Percentiles rank a stretch among this genome's conserved stretches.
phyloP scores from a whole-genome alignment of 2,888 invertebrate genomes.

The Noctua comes region DNA sequence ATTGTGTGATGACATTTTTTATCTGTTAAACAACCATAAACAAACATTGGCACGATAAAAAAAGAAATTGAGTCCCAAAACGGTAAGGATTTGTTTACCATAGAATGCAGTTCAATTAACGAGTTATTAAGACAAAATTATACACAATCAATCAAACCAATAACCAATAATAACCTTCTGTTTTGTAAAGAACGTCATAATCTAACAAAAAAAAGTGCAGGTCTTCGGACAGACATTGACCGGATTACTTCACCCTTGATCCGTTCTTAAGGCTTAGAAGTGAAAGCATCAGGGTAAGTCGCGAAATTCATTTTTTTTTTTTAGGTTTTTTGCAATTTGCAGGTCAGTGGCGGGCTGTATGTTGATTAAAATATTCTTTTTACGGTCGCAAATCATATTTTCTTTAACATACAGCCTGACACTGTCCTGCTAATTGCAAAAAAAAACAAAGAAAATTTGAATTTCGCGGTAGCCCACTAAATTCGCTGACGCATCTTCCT shows the following conservation, averaged over 20 bases:
- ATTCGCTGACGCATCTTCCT: no score
- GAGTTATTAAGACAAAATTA: background rate
- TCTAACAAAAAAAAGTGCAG: slow-evolving; percentile 2
- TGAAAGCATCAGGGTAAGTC: no score
- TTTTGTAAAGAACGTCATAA: slow-evolving; percentile 16
- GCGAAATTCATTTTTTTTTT: no score
- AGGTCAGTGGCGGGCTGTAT: no score
- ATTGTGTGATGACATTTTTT: background rate
- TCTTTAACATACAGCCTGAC: no score
- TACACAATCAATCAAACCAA: background rate
- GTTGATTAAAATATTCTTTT: no score
- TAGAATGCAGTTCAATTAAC: background rate
- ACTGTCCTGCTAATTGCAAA: no score
- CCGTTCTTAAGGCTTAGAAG: background rate
- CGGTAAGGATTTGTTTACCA: background rate
- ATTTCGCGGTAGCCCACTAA: no score
- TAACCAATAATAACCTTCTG: background rate
- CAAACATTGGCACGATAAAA: slow-evolving; percentile 6
- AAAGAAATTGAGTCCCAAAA: background rate
- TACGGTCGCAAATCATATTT: no score
- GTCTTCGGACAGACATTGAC: slow-evolving; percentile 32
- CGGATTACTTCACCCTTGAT: slow-evolving; percentile 34
- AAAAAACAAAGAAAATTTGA: no score
- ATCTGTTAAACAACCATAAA: background rate
- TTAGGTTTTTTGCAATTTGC: no score